Evolutionary conservation across 1,140 invertebrate genomes (phyloP).

Genomic region (Ruditapes philippinarum): DNA sequence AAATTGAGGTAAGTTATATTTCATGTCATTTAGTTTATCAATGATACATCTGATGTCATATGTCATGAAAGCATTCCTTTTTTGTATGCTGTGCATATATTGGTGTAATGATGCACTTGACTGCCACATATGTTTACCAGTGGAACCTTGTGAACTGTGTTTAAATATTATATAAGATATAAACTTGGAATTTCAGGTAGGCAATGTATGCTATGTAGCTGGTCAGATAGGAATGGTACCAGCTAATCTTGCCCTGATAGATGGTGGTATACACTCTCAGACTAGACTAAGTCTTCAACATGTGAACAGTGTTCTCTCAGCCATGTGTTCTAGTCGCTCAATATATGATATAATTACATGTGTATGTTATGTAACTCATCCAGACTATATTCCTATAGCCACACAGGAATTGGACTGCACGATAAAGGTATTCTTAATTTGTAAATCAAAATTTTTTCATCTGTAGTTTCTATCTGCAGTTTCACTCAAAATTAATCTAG

Average conservation of each 20-base stretch:
- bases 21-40: too few relatives aligned
- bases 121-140: too few relatives aligned
- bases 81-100: too few relatives aligned
- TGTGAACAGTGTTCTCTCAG: slow-evolving; percentile 92
- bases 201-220: slow-evolving; percentile 94
- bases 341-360: slow-evolving; percentile 90
- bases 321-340: slow-evolving; percentile 91
- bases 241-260: slow-evolving; percentile 92
- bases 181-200: slow-evolving; percentile 87
- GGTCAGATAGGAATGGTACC: slow-evolving; percentile 97
- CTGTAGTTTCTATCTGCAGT: too few relatives aligned
- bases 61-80: too few relatives aligned
- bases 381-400: slow-evolving; percentile 78
- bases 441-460: too few relatives aligned
- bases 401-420: slow-evolving; percentile 20
- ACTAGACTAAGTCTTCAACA: slow-evolving; percentile 94
- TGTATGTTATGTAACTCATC: slow-evolving; percentile 84
- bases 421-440: not conserved
- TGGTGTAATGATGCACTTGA: too few relatives aligned
- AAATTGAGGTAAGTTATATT: too few relatives aligned
- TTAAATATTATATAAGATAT: too few relatives aligned
- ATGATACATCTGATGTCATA: too few relatives aligned
- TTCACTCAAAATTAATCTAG: too few relatives aligned
- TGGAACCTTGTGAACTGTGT: too few relatives aligned
- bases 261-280: slow-evolving; percentile 92